These are phyloP conservation scores for Cataglyphis albicans DNA, from an alignment of 2,888 invertebrate species.

Conservation along the genomic window DNA sequence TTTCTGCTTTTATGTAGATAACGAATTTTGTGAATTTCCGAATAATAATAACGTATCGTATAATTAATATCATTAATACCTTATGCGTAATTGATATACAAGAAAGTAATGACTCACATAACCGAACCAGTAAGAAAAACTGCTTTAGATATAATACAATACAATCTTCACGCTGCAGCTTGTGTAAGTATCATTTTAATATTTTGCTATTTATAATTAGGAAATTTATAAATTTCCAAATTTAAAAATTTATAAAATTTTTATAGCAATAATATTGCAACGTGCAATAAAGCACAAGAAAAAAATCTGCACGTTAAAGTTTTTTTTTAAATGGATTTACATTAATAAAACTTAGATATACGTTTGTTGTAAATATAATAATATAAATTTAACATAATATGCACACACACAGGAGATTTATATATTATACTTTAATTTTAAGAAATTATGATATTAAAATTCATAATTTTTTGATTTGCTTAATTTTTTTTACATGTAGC, in stretches of 20 bases:
- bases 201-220: neutral
- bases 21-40: neutral
- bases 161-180: conserved; percentile 69
- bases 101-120: conserved; percentile 57
- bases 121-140: conserved; percentile 71
- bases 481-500: neutral
- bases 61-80: neutral
- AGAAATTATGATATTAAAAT: neutral
- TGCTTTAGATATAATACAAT: conserved; percentile 74
- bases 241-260: too few species aligned
- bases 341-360: neutral
- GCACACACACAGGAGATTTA: neutral
- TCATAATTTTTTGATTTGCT: neutral
- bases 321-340: neutral
- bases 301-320: neutral
- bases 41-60: neutral
- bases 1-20: neutral
- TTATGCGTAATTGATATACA: neutral
- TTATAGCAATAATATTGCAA: neutral
- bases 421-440: neutral
- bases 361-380: neutral
- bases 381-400: neutral
- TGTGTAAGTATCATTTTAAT: conserved; percentile 64
- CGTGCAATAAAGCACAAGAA: neutral
- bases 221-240: too few species aligned